Evolutionary conservation across 1,140 invertebrate genomes (phyloP).

Genomic region (Saccostrea glomerata): DNA sequence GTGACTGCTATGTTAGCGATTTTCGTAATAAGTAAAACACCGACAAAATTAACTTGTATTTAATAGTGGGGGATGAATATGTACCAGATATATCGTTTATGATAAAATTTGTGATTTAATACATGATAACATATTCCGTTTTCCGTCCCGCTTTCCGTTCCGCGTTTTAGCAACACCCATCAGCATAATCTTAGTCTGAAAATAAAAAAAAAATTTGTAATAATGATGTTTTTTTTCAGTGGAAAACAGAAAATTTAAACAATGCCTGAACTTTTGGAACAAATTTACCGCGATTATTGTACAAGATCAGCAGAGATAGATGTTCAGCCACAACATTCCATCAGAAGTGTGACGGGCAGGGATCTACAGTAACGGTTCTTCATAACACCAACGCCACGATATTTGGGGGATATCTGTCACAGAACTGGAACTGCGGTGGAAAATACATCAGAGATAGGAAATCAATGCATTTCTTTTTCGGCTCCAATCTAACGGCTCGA

Average conservation of each 20-base stretch:
- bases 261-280: neutral
- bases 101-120: too few relatives aligned
- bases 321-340: slow-evolving; percentile 58
- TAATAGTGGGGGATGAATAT: too few relatives aligned
- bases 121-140: too few relatives aligned
- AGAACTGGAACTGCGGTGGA: slow-evolving; percentile 50
- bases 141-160: too few relatives aligned
- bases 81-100: too few relatives aligned
- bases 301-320: slow-evolving; percentile 55
- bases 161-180: too few relatives aligned
- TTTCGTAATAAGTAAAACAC: too few relatives aligned
- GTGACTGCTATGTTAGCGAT: too few relatives aligned
- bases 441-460: slow-evolving; percentile 52
- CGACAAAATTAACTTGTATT: too few relatives aligned
- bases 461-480: slow-evolving; percentile 59
- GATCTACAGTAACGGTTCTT: slow-evolving; percentile 58
- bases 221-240: too few relatives aligned
- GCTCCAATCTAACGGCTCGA: slow-evolving; percentile 45
- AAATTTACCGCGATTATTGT: slow-evolving; percentile 51
- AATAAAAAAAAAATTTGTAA: too few relatives aligned
- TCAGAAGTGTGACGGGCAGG: slow-evolving; percentile 59
- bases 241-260: neutral
- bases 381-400: slow-evolving; percentile 52
- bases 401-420: slow-evolving; percentile 60
- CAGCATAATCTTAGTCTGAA: too few relatives aligned